Percentiles rank a stretch among this genome's conserved stretches.
Evolutionary conservation across 2,797 vertebrate species (phyloP).

Genomic region (Sarcophilus harrisii): DNA sequence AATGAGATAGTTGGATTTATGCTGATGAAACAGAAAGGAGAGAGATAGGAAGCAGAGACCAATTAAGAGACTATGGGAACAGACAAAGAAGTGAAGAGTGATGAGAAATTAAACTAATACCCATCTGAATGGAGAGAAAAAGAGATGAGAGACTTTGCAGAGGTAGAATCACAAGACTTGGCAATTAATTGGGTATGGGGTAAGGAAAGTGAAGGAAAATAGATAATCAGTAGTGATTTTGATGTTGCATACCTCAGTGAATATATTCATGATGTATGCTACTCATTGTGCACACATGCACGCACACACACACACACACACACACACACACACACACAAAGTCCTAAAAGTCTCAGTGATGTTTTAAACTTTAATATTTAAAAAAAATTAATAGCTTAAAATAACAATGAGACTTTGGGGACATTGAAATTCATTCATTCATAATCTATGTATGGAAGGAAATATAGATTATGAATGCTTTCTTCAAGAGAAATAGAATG

Average conservation of each 20-base stretch:
- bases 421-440: too few relatives aligned
- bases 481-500: not conserved
- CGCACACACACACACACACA: not conserved
- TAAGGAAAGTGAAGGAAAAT: not conserved
- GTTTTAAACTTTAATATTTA: not conserved
- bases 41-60: not conserved
- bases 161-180: not conserved
- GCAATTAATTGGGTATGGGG: not conserved
- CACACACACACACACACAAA: not conserved
- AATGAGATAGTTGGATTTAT: not conserved
- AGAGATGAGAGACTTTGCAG: not conserved
- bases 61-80: not conserved
- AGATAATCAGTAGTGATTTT: not conserved
- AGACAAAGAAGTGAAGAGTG: not conserved
- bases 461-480: not conserved
- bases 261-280: not conserved
- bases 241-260: not conserved
- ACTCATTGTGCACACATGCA: not conserved
- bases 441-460: too few relatives aligned
- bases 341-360: not conserved
- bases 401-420: not conserved
- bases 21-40: not conserved
- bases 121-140: not conserved
- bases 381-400: not conserved
- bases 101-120: not conserved